These are phyloP conservation scores for Chalcosyrphus nemorum DNA, from an alignment of 2,888 invertebrate species.

Conservation along the genomic window DNA sequence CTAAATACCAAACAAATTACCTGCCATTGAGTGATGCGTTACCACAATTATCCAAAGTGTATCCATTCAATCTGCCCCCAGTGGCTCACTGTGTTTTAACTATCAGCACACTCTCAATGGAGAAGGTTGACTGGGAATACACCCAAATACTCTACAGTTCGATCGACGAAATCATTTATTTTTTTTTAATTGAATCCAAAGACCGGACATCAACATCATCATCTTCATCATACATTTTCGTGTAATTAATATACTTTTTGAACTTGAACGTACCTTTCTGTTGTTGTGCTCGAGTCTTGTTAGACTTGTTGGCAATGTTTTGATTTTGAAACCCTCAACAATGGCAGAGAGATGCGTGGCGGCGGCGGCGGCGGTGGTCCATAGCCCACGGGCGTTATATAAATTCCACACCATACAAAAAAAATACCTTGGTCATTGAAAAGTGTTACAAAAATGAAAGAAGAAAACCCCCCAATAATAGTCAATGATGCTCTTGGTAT, in stretches of 20 bases:
- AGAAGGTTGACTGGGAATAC: not conserved
- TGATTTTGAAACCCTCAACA: conserved; percentile 11
- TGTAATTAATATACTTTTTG: conserved; percentile 21
- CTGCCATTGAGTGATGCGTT: too few relatives aligned
- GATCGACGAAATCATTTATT: not conserved
- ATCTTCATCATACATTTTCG: conserved; percentile 6
- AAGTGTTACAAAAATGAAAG: conserved; percentile 8
- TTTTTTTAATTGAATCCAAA: conserved; percentile 9
- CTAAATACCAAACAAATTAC: not conserved
- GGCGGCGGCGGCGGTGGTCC: not conserved
- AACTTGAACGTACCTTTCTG: not conserved
- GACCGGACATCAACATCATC: not conserved
- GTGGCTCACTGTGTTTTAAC: not conserved
- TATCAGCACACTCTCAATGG: not conserved
- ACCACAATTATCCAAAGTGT: conserved; percentile 32
- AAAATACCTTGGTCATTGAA: not conserved
- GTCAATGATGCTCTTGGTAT: not conserved
- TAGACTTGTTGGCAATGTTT: conserved; percentile 20
- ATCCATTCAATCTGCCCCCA: not conserved
- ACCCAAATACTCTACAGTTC: not conserved
- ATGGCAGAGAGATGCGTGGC: not conserved
- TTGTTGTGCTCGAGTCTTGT: conserved; percentile 7
- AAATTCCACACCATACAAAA: too few relatives aligned
- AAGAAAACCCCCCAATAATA: conserved; percentile 1
- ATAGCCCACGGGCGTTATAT: conserved; percentile 17